Evolutionary conservation across 2,797 vertebrate genomes (phyloP).

Genomic region (Peromyscus eremicus): DNA sequence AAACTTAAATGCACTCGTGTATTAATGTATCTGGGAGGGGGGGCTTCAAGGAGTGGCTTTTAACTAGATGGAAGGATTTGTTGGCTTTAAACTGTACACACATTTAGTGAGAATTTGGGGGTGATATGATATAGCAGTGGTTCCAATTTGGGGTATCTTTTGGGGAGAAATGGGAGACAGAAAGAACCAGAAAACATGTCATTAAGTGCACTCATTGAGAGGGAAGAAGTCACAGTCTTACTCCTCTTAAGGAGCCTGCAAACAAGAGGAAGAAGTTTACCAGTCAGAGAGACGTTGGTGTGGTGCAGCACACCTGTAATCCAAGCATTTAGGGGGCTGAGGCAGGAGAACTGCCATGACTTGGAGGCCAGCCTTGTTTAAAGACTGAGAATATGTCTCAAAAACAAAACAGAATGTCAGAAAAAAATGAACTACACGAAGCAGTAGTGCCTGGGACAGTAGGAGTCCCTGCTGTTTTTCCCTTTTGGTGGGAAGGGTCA

Average conservation of each 20-base stretch:
- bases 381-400: background rate
- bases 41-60: slow-evolving; percentile 36
- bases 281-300: background rate
- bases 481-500: background rate
- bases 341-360: background rate
- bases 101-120: slow-evolving; percentile 32
- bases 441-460: background rate
- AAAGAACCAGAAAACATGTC: slow-evolving; percentile 25
- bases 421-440: background rate
- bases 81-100: background rate
- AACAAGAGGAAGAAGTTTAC: background rate
- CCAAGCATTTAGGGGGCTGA: background rate
- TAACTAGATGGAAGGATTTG: slow-evolving; percentile 1
- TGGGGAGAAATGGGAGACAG: background rate
- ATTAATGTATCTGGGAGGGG: slow-evolving; percentile 16
- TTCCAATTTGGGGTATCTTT: slow-evolving; percentile 26
- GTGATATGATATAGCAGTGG: background rate
- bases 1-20: slow-evolving; percentile 8
- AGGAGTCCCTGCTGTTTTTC: background rate
- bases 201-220: background rate
- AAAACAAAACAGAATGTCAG: background rate
- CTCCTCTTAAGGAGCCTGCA: background rate
- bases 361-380: background rate
- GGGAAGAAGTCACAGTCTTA: slow-evolving; percentile 18
- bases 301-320: background rate